A percentile compares a stretch with the other conserved stretches of the same genome.
These are phyloP conservation scores for Stichopus chloronotus DNA, from an alignment of 35 echinoderm and acorn worm species.

Conservation along the genomic window DNA sequence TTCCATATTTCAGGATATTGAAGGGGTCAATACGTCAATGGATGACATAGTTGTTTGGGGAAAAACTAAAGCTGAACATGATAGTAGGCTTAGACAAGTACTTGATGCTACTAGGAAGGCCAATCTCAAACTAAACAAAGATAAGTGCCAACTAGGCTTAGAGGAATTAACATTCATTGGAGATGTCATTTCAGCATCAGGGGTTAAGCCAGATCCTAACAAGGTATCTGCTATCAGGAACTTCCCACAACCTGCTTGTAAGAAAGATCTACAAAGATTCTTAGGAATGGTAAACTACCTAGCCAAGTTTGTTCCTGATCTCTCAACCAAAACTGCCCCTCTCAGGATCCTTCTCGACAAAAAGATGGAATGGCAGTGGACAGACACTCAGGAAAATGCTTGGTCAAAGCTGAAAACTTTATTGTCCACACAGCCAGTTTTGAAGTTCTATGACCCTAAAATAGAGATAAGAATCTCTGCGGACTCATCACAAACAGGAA, in stretches of 20 bases:
- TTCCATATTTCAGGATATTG: not conserved
- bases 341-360: not conserved
- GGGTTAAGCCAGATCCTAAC: constrained; percentile 29
- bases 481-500: constrained; percentile 29
- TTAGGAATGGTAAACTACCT: constrained; percentile 47
- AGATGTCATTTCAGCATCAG: constrained; percentile 35
- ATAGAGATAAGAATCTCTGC: too few relatives aligned
- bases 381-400: not conserved
- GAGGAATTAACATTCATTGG: constrained; percentile 57
- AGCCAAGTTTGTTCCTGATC: constrained; percentile 45
- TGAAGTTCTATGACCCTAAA: too few relatives aligned
- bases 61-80: constrained; percentile 40
- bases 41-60: constrained; percentile 63
- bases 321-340: constrained; percentile 11
- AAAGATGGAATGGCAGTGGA: constrained; percentile 26
- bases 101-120: not conserved
- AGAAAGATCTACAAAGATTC: constrained; percentile 32
- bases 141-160: constrained; percentile 58
- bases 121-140: constrained; percentile 56
- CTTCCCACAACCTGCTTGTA: constrained; percentile 6
- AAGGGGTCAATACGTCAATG: constrained; percentile 47
- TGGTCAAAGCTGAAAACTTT: not conserved
- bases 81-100: constrained; percentile 41
- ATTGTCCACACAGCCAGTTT: too few relatives aligned
- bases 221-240: constrained; percentile 52